Conservation (phyloP, 1,140 invertebrate genomes). For the Tetranychus cinnabarinus region DNA sequence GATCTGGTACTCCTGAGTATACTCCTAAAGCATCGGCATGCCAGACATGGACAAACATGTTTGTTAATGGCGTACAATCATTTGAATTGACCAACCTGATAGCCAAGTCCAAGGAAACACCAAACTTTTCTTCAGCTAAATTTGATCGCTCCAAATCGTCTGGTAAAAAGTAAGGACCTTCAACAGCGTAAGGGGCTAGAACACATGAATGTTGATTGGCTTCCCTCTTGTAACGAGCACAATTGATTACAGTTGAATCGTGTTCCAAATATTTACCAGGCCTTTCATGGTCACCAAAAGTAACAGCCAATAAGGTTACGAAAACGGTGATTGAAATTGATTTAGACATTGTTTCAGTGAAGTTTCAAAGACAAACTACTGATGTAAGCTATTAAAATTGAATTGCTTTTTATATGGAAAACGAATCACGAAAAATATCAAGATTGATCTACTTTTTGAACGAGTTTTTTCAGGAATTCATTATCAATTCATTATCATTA, state of each 20-base stretch:
- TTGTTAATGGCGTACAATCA: background rate
- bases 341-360: too few relatives aligned
- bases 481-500: too few relatives aligned
- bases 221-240: background rate
- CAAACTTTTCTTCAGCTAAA: background rate
- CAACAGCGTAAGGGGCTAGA: background rate
- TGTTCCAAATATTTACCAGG: background rate
- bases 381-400: too few relatives aligned
- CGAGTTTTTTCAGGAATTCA: too few relatives aligned
- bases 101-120: background rate
- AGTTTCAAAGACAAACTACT: too few relatives aligned
- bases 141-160: background rate
- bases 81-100: background rate
- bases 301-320: too few relatives aligned
- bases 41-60: background rate
- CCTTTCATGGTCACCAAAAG: too few relatives aligned
- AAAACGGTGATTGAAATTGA: too few relatives aligned
- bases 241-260: background rate
- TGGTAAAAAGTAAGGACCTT: background rate
- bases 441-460: too few relatives aligned
- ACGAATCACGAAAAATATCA: too few relatives aligned
- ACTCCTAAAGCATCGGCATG: background rate
- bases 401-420: too few relatives aligned
- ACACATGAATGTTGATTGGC: background rate
- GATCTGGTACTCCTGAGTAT: background rate